These are phyloP conservation scores for Zophobas morio DNA, from an alignment of 1,140 invertebrate species.

Conservation along the genomic window DNA sequence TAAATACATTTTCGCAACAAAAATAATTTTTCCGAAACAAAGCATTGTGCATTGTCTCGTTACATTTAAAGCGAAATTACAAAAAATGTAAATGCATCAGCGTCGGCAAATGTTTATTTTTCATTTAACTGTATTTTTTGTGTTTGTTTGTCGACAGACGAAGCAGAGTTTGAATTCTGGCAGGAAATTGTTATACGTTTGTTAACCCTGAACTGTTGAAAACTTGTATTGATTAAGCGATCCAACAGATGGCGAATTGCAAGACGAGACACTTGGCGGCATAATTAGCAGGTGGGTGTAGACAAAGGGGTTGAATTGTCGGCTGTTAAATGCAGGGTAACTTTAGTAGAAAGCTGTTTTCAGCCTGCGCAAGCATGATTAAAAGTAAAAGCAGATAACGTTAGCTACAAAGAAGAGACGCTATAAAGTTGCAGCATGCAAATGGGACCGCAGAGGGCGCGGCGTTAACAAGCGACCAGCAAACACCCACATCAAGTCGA, in stretches of 20 bases:
- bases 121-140: constrained; percentile 38
- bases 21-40: constrained; percentile 42
- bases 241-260: neutral
- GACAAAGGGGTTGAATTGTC: neutral
- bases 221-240: neutral
- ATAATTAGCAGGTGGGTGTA: constrained; percentile 19
- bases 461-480: constrained; percentile 45
- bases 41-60: constrained; percentile 33
- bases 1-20: constrained; percentile 41
- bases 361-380: constrained; percentile 36
- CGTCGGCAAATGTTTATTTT: constrained; percentile 23
- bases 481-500: constrained; percentile 52
- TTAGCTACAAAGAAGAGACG: constrained; percentile 22
- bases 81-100: constrained; percentile 42
- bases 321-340: constrained; percentile 20
- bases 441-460: constrained; percentile 30
- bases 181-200: too few species aligned
- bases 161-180: constrained; percentile 8
- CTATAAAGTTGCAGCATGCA: constrained; percentile 30
- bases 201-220: too few species aligned
- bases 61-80: constrained; percentile 41
- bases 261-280: neutral
- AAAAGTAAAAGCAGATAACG: constrained; percentile 44
- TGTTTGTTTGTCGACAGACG: constrained; percentile 25
- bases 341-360: constrained; percentile 16